Evolutionary conservation across 2,888 invertebrate genomes (phyloP).

Genomic region (Microdon myrmicae): DNA sequence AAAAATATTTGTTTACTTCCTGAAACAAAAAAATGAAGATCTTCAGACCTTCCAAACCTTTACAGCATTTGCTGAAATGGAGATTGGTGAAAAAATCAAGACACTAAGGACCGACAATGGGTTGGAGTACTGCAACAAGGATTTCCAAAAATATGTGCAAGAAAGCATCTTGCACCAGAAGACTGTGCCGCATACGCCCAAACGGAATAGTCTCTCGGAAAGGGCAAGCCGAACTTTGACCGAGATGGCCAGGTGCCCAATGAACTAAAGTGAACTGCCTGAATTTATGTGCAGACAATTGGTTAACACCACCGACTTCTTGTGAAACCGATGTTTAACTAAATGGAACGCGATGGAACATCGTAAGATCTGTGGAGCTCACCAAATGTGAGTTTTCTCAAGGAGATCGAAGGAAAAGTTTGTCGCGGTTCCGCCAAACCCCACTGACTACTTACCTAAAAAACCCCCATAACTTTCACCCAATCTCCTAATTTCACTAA

Average conservation of each 20-base stretch:
- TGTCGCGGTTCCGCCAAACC: too few species aligned
- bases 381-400: constrained; percentile 9
- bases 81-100: constrained; percentile 2
- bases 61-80: constrained; percentile 3
- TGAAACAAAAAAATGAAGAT: constrained; percentile 9
- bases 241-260: constrained; percentile 3
- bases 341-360: constrained; percentile 4
- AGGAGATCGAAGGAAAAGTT: constrained; percentile 8
- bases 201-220: constrained; percentile 4
- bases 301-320: constrained; percentile 14
- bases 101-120: constrained; percentile 5
- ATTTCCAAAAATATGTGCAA: background rate
- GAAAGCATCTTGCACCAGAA: constrained; percentile 7
- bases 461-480: too few species aligned
- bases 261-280: background rate
- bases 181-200: constrained; percentile 11
- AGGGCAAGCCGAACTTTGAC: constrained; percentile 5
- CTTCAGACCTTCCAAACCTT: constrained; percentile 1
- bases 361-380: constrained; percentile 18
- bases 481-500: too few species aligned
- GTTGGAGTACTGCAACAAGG: background rate
- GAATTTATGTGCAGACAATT: constrained; percentile 6
- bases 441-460: too few species aligned
- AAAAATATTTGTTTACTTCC: constrained; percentile 8
- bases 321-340: constrained; percentile 14